Evolutionary conservation across 2,888 invertebrate species (phyloP).

Genomic region (Stegophylla sp.): DNA sequence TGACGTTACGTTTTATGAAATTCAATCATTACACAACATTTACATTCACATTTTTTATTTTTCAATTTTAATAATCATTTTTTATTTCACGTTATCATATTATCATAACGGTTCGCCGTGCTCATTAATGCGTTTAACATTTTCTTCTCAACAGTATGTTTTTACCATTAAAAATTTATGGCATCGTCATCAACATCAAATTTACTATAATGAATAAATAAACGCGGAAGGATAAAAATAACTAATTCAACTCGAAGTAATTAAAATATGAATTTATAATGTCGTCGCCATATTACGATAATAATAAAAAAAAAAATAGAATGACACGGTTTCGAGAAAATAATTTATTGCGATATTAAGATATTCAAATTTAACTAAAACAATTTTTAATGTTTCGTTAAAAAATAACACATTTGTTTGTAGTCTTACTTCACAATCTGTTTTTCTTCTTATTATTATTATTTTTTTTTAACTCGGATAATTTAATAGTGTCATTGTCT

Average conservation of each 20-base stretch:
- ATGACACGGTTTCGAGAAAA: too few species aligned
- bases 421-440: neutral
- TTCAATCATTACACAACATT: slow-evolving; percentile 16
- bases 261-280: too few species aligned
- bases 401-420: neutral
- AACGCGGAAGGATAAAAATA: too few species aligned
- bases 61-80: neutral
- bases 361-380: slow-evolving; percentile 7
- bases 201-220: too few species aligned
- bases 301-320: too few species aligned
- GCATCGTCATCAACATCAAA: neutral
- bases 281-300: too few species aligned
- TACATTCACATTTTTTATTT: neutral
- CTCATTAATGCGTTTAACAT: neutral
- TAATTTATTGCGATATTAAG: too few species aligned
- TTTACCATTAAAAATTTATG: slow-evolving; percentile 7
- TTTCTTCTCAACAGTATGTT: neutral
- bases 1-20: slow-evolving; percentile 10
- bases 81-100: slow-evolving; percentile 7
- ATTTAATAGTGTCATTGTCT: slow-evolving; percentile 12
- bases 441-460: too few species aligned
- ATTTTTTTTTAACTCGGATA: neutral
- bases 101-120: neutral
- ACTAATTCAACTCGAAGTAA: too few species aligned
- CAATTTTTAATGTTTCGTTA: slow-evolving; percentile 13